Evolutionary conservation across 2,888 invertebrate species (phyloP).

Genomic region (Hemistola chrysoprasaria): DNA sequence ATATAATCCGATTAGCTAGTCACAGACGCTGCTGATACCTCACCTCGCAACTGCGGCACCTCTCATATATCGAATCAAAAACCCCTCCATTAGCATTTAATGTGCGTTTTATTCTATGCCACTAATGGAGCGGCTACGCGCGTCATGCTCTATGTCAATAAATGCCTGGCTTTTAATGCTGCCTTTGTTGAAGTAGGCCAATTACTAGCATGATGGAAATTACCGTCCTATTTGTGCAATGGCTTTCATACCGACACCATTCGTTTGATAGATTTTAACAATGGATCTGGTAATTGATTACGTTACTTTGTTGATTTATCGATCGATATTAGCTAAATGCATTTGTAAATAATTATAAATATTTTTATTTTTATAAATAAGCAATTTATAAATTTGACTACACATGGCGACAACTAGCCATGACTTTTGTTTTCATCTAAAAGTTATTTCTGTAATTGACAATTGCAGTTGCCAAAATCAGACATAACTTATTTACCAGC

Average conservation of each 20-base stretch:
- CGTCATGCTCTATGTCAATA: slow-evolving; percentile 65
- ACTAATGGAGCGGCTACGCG: slow-evolving; percentile 61
- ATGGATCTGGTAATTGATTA: slow-evolving; percentile 17
- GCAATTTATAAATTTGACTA: too few species aligned
- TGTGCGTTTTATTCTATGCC: slow-evolving; percentile 27
- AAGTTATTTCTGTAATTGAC: too few species aligned
- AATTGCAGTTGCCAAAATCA: too few species aligned
- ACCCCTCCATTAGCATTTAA: too few species aligned
- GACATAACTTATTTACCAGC: too few species aligned
- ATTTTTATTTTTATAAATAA: too few species aligned
- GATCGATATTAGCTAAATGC: slow-evolving; percentile 4
- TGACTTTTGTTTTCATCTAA: too few species aligned
- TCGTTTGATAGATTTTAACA: slow-evolving; percentile 35
- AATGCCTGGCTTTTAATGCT: slow-evolving; percentile 61
- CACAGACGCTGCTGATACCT: too few species aligned
- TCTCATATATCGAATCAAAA: too few species aligned
- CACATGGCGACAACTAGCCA: too few species aligned
- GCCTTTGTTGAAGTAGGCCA: slow-evolving; percentile 65
- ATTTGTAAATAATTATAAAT: slow-evolving; percentile 11
- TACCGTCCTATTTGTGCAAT: slow-evolving; percentile 43
- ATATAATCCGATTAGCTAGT: too few species aligned
- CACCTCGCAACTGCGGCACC: too few species aligned
- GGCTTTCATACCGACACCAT: slow-evolving; percentile 29
- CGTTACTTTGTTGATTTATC: background rate
- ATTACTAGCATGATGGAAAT: slow-evolving; percentile 59